Percentiles rank a stretch among this genome's conserved stretches.
Evolutionary conservation across 2,888 invertebrate genomes (phyloP).

Genomic region (Mimas tiliae): DNA sequence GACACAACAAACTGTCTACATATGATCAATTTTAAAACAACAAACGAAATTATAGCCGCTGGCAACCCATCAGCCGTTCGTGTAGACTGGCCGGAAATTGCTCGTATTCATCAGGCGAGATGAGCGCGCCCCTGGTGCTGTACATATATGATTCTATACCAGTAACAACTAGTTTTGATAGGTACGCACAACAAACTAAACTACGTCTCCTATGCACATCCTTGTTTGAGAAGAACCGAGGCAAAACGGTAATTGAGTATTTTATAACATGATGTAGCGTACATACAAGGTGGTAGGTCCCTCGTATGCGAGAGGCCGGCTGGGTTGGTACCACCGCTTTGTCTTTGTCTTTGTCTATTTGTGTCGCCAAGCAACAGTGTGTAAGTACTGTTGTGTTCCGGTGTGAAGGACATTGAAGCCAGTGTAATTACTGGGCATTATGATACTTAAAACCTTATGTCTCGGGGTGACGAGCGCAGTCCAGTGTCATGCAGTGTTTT

Average conservation of each 20-base stretch:
- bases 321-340: too few species aligned
- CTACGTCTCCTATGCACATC: slow-evolving; percentile 7
- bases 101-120: slow-evolving; percentile 49
- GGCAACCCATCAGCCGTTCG: slow-evolving; percentile 13
- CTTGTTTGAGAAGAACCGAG: neutral
- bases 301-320: too few species aligned
- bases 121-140: slow-evolving; percentile 20
- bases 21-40: neutral
- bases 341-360: too few species aligned
- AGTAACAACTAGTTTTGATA: slow-evolving; percentile 9
- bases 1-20: too few species aligned
- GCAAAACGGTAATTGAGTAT: neutral
- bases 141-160: neutral
- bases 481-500: too few species aligned
- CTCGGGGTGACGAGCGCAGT: too few species aligned
- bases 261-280: neutral
- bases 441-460: too few species aligned
- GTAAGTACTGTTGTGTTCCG: too few species aligned
- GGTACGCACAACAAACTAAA: neutral
- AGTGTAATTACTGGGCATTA: too few species aligned
- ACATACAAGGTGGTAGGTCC: neutral
- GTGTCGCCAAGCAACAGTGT: too few species aligned
- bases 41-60: neutral
- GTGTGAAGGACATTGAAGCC: too few species aligned
- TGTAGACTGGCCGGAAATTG: slow-evolving; percentile 54